phyloP scores from a whole-genome alignment of 2,797 vertebrate species.

The Danio albolineatus region DNA sequence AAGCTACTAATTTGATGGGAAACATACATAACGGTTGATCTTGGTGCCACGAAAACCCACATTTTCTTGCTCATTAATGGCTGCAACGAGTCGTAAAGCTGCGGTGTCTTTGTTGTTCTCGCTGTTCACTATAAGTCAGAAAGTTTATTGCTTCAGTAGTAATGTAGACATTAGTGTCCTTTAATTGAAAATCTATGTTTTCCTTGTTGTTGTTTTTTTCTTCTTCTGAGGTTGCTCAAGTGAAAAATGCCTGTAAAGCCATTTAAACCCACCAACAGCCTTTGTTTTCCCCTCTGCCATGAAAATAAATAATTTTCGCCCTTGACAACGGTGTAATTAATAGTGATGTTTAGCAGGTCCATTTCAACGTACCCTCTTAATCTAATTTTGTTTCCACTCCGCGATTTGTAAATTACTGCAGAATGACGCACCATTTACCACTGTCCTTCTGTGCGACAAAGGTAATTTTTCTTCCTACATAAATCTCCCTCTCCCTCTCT shows the following conservation, averaged over 20 bases:
- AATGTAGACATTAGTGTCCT: conserved; percentile 78
- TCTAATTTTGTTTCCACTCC: conserved; percentile 86
- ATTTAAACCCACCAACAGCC: conserved; percentile 72
- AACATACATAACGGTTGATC: conserved; percentile 49
- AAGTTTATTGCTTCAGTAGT: conserved; percentile 72
- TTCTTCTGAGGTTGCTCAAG: conserved; percentile 65
- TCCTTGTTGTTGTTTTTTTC: conserved; percentile 55
- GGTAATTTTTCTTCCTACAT: conserved; percentile 80
- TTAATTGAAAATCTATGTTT: conserved; percentile 75
- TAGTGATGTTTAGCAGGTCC: conserved; percentile 84
- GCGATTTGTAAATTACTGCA: conserved; percentile 85
- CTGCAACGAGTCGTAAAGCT: conserved; percentile 67
- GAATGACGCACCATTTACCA: conserved; percentile 84
- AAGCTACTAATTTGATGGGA: conserved; percentile 30
- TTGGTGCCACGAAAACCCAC: conserved; percentile 65
- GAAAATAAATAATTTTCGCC: conserved; percentile 79
- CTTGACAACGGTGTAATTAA: conserved; percentile 83
- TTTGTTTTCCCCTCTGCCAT: conserved; percentile 76
- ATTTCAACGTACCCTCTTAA: conserved; percentile 83
- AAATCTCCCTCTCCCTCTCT: conserved; percentile 64
- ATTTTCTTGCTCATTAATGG: conserved; percentile 73
- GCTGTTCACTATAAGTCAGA: conserved; percentile 72
- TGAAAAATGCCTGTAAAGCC: conserved; percentile 76
- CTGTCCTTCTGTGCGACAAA: conserved; percentile 77
- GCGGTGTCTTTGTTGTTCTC: conserved; percentile 60